Base-by-base conservation (phyloP, 1,140 invertebrate genomes). In the Phocides pigmalion region DNA sequence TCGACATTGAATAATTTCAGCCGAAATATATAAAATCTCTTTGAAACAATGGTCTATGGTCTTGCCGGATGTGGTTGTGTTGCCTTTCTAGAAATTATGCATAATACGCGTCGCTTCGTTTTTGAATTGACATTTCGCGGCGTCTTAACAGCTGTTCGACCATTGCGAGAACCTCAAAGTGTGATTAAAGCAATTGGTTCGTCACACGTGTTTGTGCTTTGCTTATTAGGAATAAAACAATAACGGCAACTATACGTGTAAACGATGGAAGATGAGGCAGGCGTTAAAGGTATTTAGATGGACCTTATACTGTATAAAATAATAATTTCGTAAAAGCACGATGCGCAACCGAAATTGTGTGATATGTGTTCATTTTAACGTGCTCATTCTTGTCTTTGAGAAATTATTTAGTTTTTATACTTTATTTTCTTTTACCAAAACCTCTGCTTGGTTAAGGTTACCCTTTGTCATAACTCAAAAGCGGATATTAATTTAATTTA, bases 131-230 rank as follows among this genome's bases (percentile, higher is more conserved):
- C 82, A 81, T 71, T 84, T 82, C 77, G 69, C 77, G 80, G 82
- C 84, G 84, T 90, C 84, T 74, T 62, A 86, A 88, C 87, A 87
- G 84, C 85, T 86, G 83, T 87, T 90, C 79, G 71, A 72, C 69
- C 79, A 76, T 78, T 79, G 72, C 71, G 50, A 68, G 72, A 74
- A 79, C 66, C 70, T 74, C 66, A 71, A 76, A 78, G 75, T 66
- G 66, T 68, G 62, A 70, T 81, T 71, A 64, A 82, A 80, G 73
- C 62, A 61, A 65, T 70, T 74, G 65, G 62, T 73, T 73, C 66
- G 53, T 67, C 73, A 65, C 84, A 87, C 82, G 82, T 90, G 85
- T 81, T 79, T 70, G 25, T 25, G 64, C 47, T 66, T 71, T 25
- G 64, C 47, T 66, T 71, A 68, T 71, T 70, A 49, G 28, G 66